Evolutionary conservation across 2,113 vertebrate species (phyloP).

Genomic region (Bubo bubo): DNA sequence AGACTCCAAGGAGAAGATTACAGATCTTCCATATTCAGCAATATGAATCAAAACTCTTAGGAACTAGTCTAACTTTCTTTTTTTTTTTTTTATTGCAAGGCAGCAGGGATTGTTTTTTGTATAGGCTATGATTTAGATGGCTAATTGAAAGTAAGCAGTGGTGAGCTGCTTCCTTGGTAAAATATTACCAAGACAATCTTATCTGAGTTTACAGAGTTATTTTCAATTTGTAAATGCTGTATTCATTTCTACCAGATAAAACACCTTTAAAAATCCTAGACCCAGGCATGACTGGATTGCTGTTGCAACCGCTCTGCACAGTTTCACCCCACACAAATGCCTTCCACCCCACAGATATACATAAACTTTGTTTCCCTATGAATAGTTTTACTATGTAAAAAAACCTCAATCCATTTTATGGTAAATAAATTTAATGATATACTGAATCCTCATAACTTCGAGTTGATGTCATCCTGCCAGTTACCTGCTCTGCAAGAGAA

Average conservation of each 20-base stretch:
- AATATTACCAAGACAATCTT: constrained; percentile 78
- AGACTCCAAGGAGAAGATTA: constrained; percentile 65
- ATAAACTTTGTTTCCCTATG: constrained; percentile 23
- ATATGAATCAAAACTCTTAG: constrained; percentile 67
- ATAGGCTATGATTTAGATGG: constrained; percentile 75
- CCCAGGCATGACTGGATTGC: constrained; percentile 14
- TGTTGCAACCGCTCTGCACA: constrained; percentile 26
- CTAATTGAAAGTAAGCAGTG: constrained; percentile 78
- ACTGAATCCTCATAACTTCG: constrained; percentile 36
- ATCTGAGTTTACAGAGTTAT: constrained; percentile 79
- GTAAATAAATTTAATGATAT: constrained; percentile 58
- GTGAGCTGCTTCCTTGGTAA: constrained; percentile 66
- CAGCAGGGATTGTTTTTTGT: constrained; percentile 67
- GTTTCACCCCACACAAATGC: constrained; percentile 16
- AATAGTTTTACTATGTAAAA: constrained; percentile 21
- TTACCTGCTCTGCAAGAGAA: background rate
- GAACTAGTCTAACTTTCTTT: constrained; percentile 51
- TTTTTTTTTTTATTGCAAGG: constrained; percentile 35
- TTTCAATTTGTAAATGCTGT: constrained; percentile 75
- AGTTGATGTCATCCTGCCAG: constrained; percentile 16
- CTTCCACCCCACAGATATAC: background rate
- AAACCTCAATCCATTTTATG: background rate
- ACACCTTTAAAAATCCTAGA: constrained; percentile 55
- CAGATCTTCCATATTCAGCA: constrained; percentile 66
- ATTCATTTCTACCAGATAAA: constrained; percentile 72